Conservation (phyloP, 2,888 invertebrate genomes). For the Rosalia funebris region DNA sequence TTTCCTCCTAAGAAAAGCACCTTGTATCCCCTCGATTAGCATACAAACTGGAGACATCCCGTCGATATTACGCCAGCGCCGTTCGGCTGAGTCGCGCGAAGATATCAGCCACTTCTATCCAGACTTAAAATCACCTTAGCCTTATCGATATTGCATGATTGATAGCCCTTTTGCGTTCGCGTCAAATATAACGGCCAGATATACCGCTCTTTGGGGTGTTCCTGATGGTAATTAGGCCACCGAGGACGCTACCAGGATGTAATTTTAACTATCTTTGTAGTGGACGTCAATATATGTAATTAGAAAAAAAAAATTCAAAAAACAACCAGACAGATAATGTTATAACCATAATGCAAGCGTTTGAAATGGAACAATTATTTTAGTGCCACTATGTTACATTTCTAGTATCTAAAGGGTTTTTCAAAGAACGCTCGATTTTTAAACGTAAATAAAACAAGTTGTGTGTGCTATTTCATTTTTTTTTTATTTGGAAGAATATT, state of each 20-base stretch:
- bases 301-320: no score
- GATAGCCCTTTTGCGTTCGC: constrained; percentile 40
- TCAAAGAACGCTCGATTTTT: no score
- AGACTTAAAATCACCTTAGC: constrained; percentile 29
- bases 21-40: constrained; percentile 39
- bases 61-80: constrained; percentile 25
- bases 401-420: no score
- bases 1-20: constrained; percentile 34
- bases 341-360: no score
- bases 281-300: no score
- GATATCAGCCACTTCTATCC: constrained; percentile 22
- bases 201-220: constrained; percentile 4
- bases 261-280: not conserved
- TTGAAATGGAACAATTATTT: no score
- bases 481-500: no score
- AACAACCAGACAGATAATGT: no score
- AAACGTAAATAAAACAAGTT: no score
- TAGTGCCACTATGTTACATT: no score
- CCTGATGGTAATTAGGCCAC: constrained; percentile 17
- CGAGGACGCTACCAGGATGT: constrained; percentile 11
- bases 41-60: constrained; percentile 47
- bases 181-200: constrained; percentile 35
- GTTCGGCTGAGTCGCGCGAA: constrained; percentile 14
- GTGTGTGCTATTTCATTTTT: no score
- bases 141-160: constrained; percentile 46